These are phyloP conservation scores for Rhinoptilus africanus DNA, from an alignment of 2,113 vertebrate species.

Conservation along the genomic window DNA sequence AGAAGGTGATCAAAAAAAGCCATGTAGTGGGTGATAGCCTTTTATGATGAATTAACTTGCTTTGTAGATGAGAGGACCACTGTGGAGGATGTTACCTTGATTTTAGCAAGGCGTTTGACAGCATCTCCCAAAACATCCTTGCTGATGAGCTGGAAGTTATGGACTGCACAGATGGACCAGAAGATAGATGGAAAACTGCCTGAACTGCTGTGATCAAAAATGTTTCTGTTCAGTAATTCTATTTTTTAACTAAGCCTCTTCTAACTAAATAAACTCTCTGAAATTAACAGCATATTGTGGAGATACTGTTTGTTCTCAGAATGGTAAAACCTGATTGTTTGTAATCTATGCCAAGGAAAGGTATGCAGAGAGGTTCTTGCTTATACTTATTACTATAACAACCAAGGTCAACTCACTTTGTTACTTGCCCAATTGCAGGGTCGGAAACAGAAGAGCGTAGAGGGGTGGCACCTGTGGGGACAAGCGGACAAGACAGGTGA, in stretches of 20 bases:
- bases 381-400: not conserved
- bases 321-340: not conserved
- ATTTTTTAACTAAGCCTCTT: not conserved
- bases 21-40: not conserved
- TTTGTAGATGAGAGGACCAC: not conserved
- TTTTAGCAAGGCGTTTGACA: not conserved
- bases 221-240: not conserved
- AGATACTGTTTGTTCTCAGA: too few species aligned
- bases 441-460: not conserved
- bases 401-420: not conserved
- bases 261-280: too few species aligned
- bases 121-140: not conserved
- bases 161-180: not conserved
- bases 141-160: not conserved
- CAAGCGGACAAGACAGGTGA: not conserved
- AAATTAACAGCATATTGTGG: too few species aligned
- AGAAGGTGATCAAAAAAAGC: not conserved
- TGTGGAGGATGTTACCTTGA: not conserved
- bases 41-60: not conserved
- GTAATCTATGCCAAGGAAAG: not conserved
- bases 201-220: not conserved
- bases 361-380: not conserved
- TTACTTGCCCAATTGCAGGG: not conserved
- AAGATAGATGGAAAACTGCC: not conserved
- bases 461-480: not conserved